A percentile compares a stretch with the other conserved stretches of the same genome.
Evolutionary conservation across 2,797 vertebrate species (phyloP).

Genomic region (Ptychadena robeensis): DNA sequence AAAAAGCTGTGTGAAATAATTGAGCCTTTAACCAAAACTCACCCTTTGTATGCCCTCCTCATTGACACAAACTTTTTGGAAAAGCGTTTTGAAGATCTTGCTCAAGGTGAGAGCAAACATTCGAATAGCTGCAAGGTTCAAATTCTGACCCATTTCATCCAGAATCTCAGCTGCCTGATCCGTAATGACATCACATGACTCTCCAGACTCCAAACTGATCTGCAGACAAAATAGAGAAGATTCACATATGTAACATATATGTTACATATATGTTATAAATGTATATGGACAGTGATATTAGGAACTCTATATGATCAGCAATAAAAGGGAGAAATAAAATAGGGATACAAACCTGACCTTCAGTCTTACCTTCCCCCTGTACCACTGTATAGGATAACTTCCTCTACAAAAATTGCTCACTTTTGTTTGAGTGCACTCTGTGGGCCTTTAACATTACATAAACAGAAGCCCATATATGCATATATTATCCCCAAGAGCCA

Average conservation of each 20-base stretch:
- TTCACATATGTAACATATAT: neutral
- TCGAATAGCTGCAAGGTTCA: constrained; percentile 86
- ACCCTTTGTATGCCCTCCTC: constrained; percentile 97
- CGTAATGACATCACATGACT: constrained; percentile 76
- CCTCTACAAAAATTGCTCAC: too few species aligned
- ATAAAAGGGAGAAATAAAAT: too few species aligned
- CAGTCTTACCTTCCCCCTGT: too few species aligned
- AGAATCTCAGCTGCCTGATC: constrained; percentile 86
- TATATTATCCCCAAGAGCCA: too few species aligned
- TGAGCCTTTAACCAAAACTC: constrained; percentile 66
- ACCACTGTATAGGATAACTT: too few species aligned
- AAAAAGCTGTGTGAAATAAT: too few species aligned
- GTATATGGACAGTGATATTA: neutral
- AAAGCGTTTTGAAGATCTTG: constrained; percentile 93
- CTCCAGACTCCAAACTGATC: constrained; percentile 84
- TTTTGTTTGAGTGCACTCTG: too few species aligned
- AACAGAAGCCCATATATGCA: too few species aligned
- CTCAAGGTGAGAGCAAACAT: constrained; percentile 89
- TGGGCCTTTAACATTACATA: too few species aligned
- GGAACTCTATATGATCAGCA: neutral
- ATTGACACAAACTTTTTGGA: constrained; percentile 89
- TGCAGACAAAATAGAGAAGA: constrained; percentile 64
- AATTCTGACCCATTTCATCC: constrained; percentile 93
- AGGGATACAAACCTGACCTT: too few species aligned
- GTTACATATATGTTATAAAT: neutral